These are phyloP conservation scores for Pseudomugil gertrudae DNA, from an alignment of 2,797 vertebrate species.

Conservation along the genomic window DNA sequence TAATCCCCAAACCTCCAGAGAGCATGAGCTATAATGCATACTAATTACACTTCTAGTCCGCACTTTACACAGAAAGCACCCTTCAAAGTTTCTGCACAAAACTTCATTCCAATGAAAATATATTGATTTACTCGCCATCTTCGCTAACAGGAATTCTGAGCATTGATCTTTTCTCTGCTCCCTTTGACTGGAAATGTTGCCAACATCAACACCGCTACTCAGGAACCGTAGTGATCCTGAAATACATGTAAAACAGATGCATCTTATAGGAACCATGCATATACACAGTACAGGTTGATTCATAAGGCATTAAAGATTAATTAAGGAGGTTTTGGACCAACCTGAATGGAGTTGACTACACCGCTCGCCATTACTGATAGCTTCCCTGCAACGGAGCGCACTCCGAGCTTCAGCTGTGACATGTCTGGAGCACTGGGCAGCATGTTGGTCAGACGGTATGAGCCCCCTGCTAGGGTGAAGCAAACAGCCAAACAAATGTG, in stretches of 20 bases:
- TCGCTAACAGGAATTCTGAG: neutral
- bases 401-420: slow-evolving; percentile 92
- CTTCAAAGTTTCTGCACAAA: slow-evolving; percentile 37
- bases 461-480: slow-evolving; percentile 73
- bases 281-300: neutral
- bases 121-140: slow-evolving; percentile 31
- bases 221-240: slow-evolving; percentile 83
- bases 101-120: slow-evolving; percentile 19
- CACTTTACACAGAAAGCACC: slow-evolving; percentile 30
- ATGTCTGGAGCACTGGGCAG: slow-evolving; percentile 92
- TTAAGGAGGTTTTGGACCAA: slow-evolving; percentile 52
- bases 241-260: neutral
- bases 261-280: neutral
- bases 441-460: slow-evolving; percentile 87
- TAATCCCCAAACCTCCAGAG: slow-evolving; percentile 41
- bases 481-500: neutral
- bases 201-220: slow-evolving; percentile 39
- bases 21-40: slow-evolving; percentile 30
- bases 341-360: slow-evolving; percentile 95
- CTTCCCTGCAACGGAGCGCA: slow-evolving; percentile 91
- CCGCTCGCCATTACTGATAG: slow-evolving; percentile 96
- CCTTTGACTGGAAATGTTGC: too few relatives aligned
- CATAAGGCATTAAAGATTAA: neutral
- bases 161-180: slow-evolving; percentile 12
- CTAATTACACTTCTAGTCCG: slow-evolving; percentile 45